These are phyloP conservation scores for Brachionus paranguensis DNA, from an alignment of 1,140 invertebrate genomes.

Conservation along the genomic window DNA sequence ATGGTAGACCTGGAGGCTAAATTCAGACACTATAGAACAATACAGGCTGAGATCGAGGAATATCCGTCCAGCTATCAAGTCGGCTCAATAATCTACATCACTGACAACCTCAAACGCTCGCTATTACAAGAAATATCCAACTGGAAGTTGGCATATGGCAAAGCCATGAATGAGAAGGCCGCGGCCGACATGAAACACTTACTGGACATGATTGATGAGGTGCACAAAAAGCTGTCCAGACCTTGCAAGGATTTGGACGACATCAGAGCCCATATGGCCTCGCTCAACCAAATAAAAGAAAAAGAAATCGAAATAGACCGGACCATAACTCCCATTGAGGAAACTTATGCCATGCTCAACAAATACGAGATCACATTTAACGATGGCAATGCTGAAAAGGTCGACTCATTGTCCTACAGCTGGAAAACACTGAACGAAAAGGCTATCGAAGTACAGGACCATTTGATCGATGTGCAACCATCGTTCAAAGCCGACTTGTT, in stretches of 20 bases:
- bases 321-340: slow-evolving; percentile 85
- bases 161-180: slow-evolving; percentile 85
- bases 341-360: slow-evolving; percentile 82
- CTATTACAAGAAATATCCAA: slow-evolving; percentile 75
- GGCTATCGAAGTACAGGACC: slow-evolving; percentile 50
- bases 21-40: slow-evolving; percentile 57
- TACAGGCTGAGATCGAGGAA: slow-evolving; percentile 53
- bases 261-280: slow-evolving; percentile 84
- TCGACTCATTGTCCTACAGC: slow-evolving; percentile 79
- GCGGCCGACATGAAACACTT: slow-evolving; percentile 77
- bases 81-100: slow-evolving; percentile 51
- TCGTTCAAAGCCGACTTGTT: slow-evolving; percentile 53
- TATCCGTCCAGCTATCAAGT: slow-evolving; percentile 50
- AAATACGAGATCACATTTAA: slow-evolving; percentile 79
- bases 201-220: slow-evolving; percentile 52
- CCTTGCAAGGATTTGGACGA: slow-evolving; percentile 85
- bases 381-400: slow-evolving; percentile 81
- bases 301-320: slow-evolving; percentile 90
- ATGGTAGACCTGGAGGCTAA: slow-evolving; percentile 75
- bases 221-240: slow-evolving; percentile 57
- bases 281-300: slow-evolving; percentile 80
- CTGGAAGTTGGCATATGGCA: slow-evolving; percentile 76
- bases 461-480: slow-evolving; percentile 53
- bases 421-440: slow-evolving; percentile 73
- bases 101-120: slow-evolving; percentile 77